Evolutionary conservation across 2,888 invertebrate genomes (phyloP).

Genomic region (Eurytoma californica): DNA sequence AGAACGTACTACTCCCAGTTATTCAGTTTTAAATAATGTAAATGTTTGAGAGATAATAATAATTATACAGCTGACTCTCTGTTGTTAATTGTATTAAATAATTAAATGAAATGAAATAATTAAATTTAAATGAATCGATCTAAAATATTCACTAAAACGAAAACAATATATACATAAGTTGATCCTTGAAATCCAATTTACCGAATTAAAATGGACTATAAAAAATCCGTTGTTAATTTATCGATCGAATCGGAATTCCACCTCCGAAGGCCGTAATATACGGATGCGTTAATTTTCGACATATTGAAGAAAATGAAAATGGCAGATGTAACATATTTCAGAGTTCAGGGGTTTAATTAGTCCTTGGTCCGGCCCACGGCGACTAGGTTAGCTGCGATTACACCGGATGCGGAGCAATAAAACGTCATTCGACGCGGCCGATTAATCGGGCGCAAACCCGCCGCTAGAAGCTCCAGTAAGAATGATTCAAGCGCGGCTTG

Average conservation of each 20-base stretch:
- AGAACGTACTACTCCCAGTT: too few relatives aligned
- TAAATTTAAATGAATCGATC: too few relatives aligned
- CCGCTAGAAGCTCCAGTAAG: too few relatives aligned
- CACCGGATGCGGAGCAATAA: conserved; percentile 31
- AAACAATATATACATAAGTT: neutral
- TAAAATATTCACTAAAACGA: too few relatives aligned
- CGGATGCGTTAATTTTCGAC: conserved; percentile 25
- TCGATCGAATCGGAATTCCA: neutral
- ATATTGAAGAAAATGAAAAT: conserved; percentile 33
- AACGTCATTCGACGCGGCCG: conserved; percentile 39
- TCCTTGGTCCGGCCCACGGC: conserved; percentile 8
- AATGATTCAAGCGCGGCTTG: conserved; percentile 48
- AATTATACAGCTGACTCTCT: too few relatives aligned
- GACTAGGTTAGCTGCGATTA: conserved; percentile 30
- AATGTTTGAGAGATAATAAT: too few relatives aligned
- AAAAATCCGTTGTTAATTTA: neutral
- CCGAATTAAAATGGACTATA: neutral
- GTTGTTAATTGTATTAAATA: too few relatives aligned
- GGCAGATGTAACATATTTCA: conserved; percentile 29
- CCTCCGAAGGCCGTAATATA: too few relatives aligned
- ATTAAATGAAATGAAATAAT: too few relatives aligned
- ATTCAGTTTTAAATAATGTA: too few relatives aligned
- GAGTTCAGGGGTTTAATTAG: conserved; percentile 29
- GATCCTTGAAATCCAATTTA: neutral
- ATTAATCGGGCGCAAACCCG: conserved; percentile 44